A percentile compares a stretch with the other conserved stretches of the same genome.
These are phyloP conservation scores for Xestia xanthographa DNA, from an alignment of 2,888 invertebrate species.

Conservation along the genomic window DNA sequence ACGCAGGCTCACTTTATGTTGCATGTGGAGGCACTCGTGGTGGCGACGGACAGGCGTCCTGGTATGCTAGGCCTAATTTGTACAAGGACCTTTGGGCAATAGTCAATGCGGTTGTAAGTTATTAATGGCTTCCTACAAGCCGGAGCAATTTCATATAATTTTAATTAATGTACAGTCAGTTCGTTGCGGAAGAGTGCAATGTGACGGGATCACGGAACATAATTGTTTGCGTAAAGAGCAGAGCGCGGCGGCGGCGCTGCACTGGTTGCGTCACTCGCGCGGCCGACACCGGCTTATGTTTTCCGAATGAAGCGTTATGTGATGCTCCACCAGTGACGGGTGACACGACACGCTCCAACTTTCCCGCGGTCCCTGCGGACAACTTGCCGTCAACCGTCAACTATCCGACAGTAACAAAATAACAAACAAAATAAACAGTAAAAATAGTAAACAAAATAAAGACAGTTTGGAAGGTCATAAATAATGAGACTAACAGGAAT, in stretches of 20 bases:
- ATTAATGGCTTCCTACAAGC: background rate
- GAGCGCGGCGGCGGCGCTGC: background rate
- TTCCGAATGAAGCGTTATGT: slow-evolving; percentile 3
- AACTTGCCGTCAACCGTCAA: background rate
- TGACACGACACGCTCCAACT: background rate
- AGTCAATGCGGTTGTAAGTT: background rate
- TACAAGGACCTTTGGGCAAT: background rate
- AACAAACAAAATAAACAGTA: no score
- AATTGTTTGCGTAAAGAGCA: background rate
- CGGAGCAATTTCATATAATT: background rate
- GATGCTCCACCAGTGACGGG: background rate
- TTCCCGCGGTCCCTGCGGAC: background rate
- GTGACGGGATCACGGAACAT: background rate
- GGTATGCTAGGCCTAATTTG: background rate
- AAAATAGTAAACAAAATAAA: no score
- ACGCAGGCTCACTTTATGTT: no score
- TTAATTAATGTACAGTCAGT: background rate
- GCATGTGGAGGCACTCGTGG: background rate
- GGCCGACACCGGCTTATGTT: background rate
- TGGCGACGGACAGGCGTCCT: background rate
- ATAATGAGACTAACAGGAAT: no score
- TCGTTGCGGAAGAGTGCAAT: background rate
- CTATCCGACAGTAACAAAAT: no score
- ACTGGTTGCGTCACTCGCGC: slow-evolving; percentile 6
- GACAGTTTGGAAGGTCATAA: no score